A percentile compares a stretch with the other conserved stretches of the same genome.
Evolutionary conservation across 2,888 invertebrate genomes (phyloP).

Genomic region (Megaustenia siamemsis): DNA sequence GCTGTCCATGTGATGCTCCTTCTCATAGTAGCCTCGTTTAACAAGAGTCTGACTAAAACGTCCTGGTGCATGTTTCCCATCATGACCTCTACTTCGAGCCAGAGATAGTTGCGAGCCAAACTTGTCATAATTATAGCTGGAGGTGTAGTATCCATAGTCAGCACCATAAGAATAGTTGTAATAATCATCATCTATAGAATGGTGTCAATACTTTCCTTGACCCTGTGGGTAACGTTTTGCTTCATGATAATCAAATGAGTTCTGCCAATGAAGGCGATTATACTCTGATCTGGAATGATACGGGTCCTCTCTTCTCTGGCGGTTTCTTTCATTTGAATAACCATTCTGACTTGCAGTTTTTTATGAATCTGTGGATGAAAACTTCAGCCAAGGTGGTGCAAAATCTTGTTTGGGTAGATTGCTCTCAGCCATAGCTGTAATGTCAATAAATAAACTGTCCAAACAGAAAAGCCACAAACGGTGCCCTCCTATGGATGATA

Average conservation of each 20-base stretch:
- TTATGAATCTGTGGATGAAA: conserved; percentile 77
- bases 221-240: conserved; percentile 69
- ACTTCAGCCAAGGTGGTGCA: conserved; percentile 81
- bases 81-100: conserved; percentile 64
- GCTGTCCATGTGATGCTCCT: conserved; percentile 50
- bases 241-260: conserved; percentile 73
- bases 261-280: conserved; percentile 69
- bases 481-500: not conserved
- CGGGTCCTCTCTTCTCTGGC: conserved; percentile 66
- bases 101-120: conserved; percentile 73
- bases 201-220: conserved; percentile 72
- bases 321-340: conserved; percentile 66
- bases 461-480: not conserved
- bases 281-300: conserved; percentile 66
- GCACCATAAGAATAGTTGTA: conserved; percentile 63
- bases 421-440: conserved; percentile 75
- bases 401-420: conserved; percentile 80
- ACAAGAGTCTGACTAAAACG: conserved; percentile 63
- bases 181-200: conserved; percentile 77
- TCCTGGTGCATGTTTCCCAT: conserved; percentile 72
- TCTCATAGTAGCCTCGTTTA: conserved; percentile 59
- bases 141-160: conserved; percentile 59
- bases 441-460: too few species aligned
- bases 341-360: conserved; percentile 77
- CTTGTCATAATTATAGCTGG: conserved; percentile 61